Evolutionary conservation across 2,797 vertebrate genomes (phyloP), one percentile per base, ranked within the genome.

Genomic region (Gymnoscopelus braueri): DNA sequence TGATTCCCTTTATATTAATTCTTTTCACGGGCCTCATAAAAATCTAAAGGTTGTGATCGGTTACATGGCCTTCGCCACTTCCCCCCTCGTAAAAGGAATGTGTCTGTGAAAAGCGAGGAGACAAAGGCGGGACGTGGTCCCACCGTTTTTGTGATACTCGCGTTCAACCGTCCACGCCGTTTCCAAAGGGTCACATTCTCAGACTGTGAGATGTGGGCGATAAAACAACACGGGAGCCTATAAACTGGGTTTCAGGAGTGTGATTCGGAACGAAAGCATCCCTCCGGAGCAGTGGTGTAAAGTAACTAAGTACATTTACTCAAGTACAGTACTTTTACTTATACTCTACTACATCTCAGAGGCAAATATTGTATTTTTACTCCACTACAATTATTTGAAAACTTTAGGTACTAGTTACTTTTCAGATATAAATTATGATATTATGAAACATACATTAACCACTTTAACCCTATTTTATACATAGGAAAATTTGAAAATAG

Each of bases 201-300:
- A 47, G 58, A 60, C 49, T 54, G 32, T 53, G 67, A 69, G 51
- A 48, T 50, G 12, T 48, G 12, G 15, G 24, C 14, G 63, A 56
- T 56, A 26, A 47, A 65, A 65, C 63, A 26, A 26, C 19, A 47
- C 19, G 14, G 53, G 15, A 56, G 39, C 26, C 23, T 13, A 65
- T 52, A 64, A 65, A 56, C 15, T 14, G 32, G 32, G 55, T 67
- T 44, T 67, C n/a, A 65, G 23, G 13, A 53, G n/a, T 8, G 52
- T 8, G 13, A 57, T 69, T 66, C 48, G 64, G 7, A 65, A 13
- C 23, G 9, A 24, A 5, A 19, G 1, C 55, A 35, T 53, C 1
- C 64, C 4, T 29, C 52, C 7, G 35, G 35, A 1, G 19, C 19
- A 19, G 19, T 19, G 19, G 19, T 19, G 19, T 19, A 19, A 19